These are phyloP conservation scores for Sphenopsis melanotis DNA, from an alignment of 2,797 vertebrate species.

Conservation along the genomic window DNA sequence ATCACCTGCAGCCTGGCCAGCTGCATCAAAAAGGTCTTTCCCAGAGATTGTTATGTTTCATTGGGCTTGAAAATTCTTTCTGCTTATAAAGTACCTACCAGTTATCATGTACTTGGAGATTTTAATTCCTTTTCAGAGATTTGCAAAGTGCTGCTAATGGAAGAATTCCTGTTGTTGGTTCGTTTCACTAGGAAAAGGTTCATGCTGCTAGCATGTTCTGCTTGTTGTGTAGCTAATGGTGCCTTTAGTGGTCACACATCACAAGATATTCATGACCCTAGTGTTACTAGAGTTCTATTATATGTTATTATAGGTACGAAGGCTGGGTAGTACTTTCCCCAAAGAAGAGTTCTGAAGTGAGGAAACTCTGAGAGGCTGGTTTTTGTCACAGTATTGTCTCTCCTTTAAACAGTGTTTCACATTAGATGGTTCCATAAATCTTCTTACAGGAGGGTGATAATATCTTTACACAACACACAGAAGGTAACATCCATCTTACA, in stretches of 20 bases:
- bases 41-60: background rate
- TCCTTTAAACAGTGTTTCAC: background rate
- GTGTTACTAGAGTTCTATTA: background rate
- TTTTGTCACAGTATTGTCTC: background rate
- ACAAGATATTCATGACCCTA: background rate
- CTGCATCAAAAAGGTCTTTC: background rate
- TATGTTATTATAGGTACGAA: fast-evolving
- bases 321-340: background rate
- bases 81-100: background rate
- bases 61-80: background rate
- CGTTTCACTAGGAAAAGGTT: background rate
- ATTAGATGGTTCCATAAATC: constrained; percentile 40
- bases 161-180: background rate
- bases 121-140: background rate
- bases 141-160: background rate
- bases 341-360: background rate
- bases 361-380: background rate
- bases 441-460: constrained; percentile 14
- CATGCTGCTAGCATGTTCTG: background rate
- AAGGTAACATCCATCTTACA: background rate
- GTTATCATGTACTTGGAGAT: background rate
- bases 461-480: constrained; percentile 22
- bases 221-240: background rate
- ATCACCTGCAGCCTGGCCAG: background rate
- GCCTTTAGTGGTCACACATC: background rate